Evolutionary conservation across 2,113 vertebrate genomes (phyloP).

Genomic region (Sceloporus tristichus): DNA sequence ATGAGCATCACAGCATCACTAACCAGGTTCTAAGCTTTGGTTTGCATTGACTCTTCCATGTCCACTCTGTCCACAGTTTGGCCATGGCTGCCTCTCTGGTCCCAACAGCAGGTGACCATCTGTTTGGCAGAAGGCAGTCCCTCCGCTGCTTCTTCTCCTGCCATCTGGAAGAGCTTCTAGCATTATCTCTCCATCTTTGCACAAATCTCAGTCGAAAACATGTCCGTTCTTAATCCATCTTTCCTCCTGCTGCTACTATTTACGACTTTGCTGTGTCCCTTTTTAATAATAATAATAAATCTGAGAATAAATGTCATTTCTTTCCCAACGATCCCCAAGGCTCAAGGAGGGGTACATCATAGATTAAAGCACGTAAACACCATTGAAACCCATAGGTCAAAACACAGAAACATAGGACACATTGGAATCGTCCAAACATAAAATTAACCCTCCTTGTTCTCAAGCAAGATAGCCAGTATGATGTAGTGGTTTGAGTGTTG

Average conservation of each 20-base stretch:
- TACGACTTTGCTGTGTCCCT: neutral
- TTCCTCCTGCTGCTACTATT: constrained; percentile 22
- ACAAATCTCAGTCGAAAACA: constrained; percentile 8
- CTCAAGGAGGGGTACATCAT: no score
- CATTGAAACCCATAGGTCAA: no score
- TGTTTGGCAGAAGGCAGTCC: neutral
- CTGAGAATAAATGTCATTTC: no score
- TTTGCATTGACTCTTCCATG: neutral
- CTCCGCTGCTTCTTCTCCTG: neutral
- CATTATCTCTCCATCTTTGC: neutral
- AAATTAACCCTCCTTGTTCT: no score
- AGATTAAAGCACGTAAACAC: no score
- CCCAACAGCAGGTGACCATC: neutral
- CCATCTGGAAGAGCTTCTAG: constrained; percentile 13
- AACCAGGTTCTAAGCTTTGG: accelerated
- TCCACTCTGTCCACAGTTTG: no score
- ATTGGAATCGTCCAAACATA: no score
- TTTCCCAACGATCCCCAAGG: no score
- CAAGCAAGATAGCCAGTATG: no score
- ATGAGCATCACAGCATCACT: neutral
- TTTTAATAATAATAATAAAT: no score
- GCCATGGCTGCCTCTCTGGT: neutral
- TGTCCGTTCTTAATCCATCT: constrained; percentile 20
- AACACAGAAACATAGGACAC: no score
- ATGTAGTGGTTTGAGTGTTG: no score